Conservation (phyloP, 2,888 invertebrate genomes). For the Tuberolachnus salignus region DNA sequence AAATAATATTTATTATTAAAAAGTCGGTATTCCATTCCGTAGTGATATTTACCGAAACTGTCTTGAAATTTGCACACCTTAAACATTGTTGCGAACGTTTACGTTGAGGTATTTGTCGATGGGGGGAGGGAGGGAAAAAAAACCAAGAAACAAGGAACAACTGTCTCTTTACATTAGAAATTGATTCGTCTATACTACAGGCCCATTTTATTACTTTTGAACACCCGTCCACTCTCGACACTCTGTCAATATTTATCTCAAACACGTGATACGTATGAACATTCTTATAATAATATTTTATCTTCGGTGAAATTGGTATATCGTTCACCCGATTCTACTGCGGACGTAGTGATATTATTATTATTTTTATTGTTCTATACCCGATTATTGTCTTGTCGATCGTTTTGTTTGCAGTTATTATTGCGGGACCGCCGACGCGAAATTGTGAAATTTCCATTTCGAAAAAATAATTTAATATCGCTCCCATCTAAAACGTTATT, state of each 20-base stretch:
- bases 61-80: too few relatives aligned
- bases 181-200: not conserved
- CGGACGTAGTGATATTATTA: too few relatives aligned
- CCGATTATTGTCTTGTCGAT: not conserved
- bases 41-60: not conserved
- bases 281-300: not conserved
- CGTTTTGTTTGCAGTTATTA: too few relatives aligned
- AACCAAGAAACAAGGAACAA: not conserved
- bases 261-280: not conserved
- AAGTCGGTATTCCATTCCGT: too few relatives aligned
- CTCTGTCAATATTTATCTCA: constrained; percentile 16
- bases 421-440: too few relatives aligned
- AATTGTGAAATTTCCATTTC: too few relatives aligned
- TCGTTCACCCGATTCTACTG: not conserved
- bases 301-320: constrained; percentile 13
- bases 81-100: too few relatives aligned
- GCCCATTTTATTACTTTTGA: not conserved
- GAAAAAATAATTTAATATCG: too few relatives aligned
- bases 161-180: not conserved
- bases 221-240: not conserved
- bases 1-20: too few relatives aligned
- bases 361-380: not conserved
- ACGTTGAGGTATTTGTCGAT: too few relatives aligned
- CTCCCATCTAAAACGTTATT: too few relatives aligned
- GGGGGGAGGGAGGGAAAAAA: too few relatives aligned